Percentiles rank a stretch among this genome's conserved stretches.
Conservation (phyloP, 1,140 invertebrate species). For the Phenacoccus solenopsis region DNA sequence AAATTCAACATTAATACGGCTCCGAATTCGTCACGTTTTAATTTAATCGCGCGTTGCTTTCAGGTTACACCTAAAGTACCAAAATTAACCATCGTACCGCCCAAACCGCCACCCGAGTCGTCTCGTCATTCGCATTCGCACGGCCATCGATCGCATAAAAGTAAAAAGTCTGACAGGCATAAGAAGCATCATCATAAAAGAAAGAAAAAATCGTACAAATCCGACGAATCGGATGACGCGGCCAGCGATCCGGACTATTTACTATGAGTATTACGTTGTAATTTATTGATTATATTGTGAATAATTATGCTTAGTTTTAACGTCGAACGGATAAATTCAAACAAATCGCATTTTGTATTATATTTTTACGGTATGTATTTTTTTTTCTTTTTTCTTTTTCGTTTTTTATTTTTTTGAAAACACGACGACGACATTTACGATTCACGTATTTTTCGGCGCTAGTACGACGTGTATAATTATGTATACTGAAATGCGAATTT, state of each 20-base stretch:
- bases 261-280: constrained; percentile 31
- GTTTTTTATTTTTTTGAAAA: no score
- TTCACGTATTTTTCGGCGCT: no score
- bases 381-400: no score
- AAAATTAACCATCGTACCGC: constrained; percentile 41
- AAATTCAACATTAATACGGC: not conserved
- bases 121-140: constrained; percentile 36
- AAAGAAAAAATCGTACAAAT: constrained; percentile 45
- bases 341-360: no score
- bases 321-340: no score
- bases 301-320: no score
- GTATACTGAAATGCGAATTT: no score
- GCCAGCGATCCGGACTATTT: constrained; percentile 57
- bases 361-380: no score
- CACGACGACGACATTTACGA: no score
- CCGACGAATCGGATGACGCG: constrained; percentile 50
- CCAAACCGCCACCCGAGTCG: constrained; percentile 33
- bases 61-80: constrained; percentile 37
- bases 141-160: constrained; percentile 42
- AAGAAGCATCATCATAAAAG: constrained; percentile 56
- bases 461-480: no score
- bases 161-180: constrained; percentile 39
- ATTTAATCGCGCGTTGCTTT: not conserved
- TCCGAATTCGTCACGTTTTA: not conserved
- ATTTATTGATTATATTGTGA: no score